Evolutionary conservation across 2,888 invertebrate species (phyloP).

Genomic region (Pachymerium ferrugineum): DNA sequence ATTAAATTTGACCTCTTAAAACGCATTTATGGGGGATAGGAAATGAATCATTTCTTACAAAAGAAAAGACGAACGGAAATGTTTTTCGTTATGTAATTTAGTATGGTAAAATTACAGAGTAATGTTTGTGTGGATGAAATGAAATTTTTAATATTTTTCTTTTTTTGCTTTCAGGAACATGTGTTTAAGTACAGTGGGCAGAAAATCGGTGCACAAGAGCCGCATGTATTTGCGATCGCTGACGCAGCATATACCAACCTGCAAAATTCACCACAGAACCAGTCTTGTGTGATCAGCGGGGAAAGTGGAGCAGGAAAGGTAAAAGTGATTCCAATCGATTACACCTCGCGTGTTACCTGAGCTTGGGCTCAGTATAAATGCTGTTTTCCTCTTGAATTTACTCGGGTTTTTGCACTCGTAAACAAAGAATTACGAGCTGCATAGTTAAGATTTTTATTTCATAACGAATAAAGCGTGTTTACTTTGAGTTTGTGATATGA

Average conservation of each 20-base stretch:
- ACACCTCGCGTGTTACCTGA: neutral
- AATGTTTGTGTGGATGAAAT: no score
- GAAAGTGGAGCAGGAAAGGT: conserved; percentile 85
- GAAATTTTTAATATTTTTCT: neutral
- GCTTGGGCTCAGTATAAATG: neutral
- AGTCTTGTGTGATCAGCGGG: conserved; percentile 85
- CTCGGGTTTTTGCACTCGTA: no score
- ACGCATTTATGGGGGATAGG: neutral
- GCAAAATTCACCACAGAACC: conserved; percentile 55
- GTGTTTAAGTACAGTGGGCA: conserved; percentile 75
- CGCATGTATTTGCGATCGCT: conserved; percentile 84
- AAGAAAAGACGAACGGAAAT: no score
- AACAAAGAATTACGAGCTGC: no score
- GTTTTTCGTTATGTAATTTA: no score
- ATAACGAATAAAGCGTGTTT: no score
- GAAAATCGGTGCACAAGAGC: conserved; percentile 73
- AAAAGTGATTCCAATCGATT: conserved; percentile 13
- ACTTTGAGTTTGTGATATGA: no score
- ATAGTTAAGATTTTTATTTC: no score
- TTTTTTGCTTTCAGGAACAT: conserved; percentile 59
- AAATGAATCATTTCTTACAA: no score
- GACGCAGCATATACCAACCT: conserved; percentile 79
- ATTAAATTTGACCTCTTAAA: no score
- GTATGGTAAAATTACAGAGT: no score
- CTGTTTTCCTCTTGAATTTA: no score